A percentile compares a stretch with the other conserved stretches of the same genome.
Conservation (phyloP, 2,797 vertebrate species). For the Ptychadena robeensis region DNA sequence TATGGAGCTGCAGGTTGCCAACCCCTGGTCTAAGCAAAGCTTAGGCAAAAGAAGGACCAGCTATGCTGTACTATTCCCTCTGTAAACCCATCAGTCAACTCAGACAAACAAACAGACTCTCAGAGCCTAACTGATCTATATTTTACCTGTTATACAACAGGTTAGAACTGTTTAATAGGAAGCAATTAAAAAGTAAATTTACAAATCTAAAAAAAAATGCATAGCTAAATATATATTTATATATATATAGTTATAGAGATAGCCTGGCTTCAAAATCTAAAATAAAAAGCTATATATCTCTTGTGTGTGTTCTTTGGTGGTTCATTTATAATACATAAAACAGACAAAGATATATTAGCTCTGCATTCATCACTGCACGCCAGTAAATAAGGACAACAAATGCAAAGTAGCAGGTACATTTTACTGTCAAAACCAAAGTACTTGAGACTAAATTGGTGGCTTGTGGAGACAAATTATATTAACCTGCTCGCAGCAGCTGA, state of each 20-base stretch:
- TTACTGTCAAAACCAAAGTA: constrained; percentile 7
- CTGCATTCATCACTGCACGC: constrained; percentile 1
- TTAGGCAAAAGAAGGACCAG: too few relatives aligned
- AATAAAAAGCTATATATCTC: not conserved
- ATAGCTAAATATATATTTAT: too few relatives aligned
- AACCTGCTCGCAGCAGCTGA: not conserved
- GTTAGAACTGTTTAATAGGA: not conserved
- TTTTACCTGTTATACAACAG: not conserved
- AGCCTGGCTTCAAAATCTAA: not conserved
- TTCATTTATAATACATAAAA: not conserved
- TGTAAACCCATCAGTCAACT: too few relatives aligned
- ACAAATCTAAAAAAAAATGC: not conserved
- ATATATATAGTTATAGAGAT: too few relatives aligned
- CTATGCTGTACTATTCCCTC: too few relatives aligned
- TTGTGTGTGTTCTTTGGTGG: not conserved
- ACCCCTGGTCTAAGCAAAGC: too few relatives aligned
- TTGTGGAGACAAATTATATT: constrained; percentile 29
- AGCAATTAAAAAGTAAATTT: not conserved
- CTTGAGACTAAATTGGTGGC: constrained; percentile 18
- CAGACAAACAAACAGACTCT: too few relatives aligned
- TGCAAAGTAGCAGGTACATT: constrained; percentile 27
- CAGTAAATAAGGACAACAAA: constrained; percentile 8
- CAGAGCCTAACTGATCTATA: not conserved
- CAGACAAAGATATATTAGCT: constrained; percentile 1
- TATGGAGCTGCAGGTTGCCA: too few relatives aligned